Base-by-base conservation (phyloP, 1,140 invertebrate species). In the Lineus longissimus region DNA sequence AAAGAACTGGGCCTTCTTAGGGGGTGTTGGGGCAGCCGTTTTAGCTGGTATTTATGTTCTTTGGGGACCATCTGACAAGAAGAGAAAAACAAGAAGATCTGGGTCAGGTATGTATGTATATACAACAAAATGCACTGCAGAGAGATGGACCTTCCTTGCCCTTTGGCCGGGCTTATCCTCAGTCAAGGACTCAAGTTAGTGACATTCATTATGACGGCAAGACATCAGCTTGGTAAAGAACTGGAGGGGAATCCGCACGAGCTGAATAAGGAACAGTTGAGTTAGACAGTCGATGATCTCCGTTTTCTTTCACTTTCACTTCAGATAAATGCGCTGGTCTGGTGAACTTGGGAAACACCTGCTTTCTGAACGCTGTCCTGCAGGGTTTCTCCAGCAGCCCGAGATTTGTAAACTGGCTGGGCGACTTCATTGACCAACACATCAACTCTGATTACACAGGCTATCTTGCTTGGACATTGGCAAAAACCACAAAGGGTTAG, bases 311-410 rank as follows among this genome's bases (percentile, higher is more conserved):
- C n/a, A n/a, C n/a, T n/a, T n/a, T n/a, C n/a, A n/a, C n/a, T n/a
- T n/a, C 64, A 80, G 78, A 67, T 61, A 19, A 63, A 30, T 78
- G 75, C 88, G 86, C 94, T 61, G 95, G 96, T 0, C 84, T 98
- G 23, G 88, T 96, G 66, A 99, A 98, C 84, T 84, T 98, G 68
- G 95, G 95, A 11, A 93, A 94, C 66, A 97, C 96, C 0, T 99
- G 96, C 83, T 98, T 97, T 79, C 94, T 98, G 90, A 98, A 97
- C 79, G 94, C 92, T 74, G 93, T 98, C 72, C 88, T 98, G 9
- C 95, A 98, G 85, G 90, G 92, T 1, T 78, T 98, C 66, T 93
- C 94, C 55, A 94, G 91, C 15, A 93, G 83, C 68, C 68, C 91
- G 62, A 86, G 86, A 55, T 91, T 95, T 74, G 86, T 90, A 31